Conservation (phyloP, 2,113 vertebrate genomes). For the Peucedramus taeniatus region DNA sequence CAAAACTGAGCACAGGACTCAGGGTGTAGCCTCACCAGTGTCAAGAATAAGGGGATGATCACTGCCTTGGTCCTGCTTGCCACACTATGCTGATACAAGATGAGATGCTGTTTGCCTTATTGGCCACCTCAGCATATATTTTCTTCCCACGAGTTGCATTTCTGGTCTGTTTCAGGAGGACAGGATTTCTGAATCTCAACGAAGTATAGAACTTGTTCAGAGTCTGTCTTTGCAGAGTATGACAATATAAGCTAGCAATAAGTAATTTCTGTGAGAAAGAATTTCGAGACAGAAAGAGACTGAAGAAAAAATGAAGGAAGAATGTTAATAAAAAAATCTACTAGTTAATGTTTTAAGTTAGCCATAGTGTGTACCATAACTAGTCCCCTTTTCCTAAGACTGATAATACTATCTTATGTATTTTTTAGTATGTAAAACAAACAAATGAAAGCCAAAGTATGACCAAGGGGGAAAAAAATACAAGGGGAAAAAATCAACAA, state of each 20-base stretch:
- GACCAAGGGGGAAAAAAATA: accelerated
- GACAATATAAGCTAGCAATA: not conserved
- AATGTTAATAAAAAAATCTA: not conserved
- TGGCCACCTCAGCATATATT: not conserved
- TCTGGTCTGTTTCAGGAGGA: not conserved
- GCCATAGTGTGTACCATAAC: not conserved
- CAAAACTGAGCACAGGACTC: not conserved
- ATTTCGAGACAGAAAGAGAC: not conserved
- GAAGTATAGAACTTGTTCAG: not conserved
- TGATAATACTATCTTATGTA: not conserved
- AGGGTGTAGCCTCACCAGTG: accelerated
- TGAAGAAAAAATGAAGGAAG: not conserved
- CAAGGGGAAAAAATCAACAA: too few relatives aligned
- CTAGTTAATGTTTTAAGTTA: not conserved
- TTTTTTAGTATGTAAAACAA: not conserved
- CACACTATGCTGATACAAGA: not conserved
- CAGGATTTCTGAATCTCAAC: not conserved
- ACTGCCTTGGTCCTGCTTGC: not conserved
- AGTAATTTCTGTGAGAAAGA: not conserved
- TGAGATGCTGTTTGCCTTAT: not conserved
- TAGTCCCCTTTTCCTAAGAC: not conserved
- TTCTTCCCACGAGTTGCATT: accelerated
- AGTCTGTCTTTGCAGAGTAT: not conserved
- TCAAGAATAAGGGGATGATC: not conserved
- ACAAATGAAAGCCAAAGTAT: not conserved